These are phyloP conservation scores for Tapera naevia DNA, from an alignment of 2,797 vertebrate species.

Conservation along the genomic window DNA sequence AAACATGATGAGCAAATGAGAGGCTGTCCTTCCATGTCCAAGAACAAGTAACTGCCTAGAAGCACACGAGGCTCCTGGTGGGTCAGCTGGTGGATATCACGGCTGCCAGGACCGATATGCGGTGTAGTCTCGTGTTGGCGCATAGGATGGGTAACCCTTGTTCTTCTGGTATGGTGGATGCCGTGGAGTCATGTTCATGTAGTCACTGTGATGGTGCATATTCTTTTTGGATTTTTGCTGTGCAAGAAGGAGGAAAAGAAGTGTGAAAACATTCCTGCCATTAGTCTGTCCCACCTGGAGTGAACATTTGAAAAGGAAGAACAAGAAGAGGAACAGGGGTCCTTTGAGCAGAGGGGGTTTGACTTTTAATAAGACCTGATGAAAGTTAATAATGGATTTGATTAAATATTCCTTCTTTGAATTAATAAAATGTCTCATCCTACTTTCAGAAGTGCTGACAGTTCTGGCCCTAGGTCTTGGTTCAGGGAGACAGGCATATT, in stretches of 20 bases:
- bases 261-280: not conserved
- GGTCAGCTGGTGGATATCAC: constrained; percentile 31
- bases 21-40: constrained; percentile 29
- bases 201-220: constrained; percentile 75
- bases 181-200: constrained; percentile 81
- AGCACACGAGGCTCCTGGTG: not conserved
- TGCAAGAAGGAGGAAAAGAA: not conserved
- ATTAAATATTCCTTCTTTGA: not conserved
- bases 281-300: not conserved
- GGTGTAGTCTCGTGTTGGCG: constrained; percentile 68
- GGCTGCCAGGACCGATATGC: constrained; percentile 77
- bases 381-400: not conserved
- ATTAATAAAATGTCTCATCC: not conserved
- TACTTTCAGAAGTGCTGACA: not conserved
- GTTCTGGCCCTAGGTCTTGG: not conserved
- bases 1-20: not conserved
- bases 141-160: constrained; percentile 72
- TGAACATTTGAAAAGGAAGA: not conserved
- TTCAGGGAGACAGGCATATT: not conserved
- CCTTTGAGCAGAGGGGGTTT: not conserved
- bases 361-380: not conserved
- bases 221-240: constrained; percentile 73
- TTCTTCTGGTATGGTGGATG: constrained; percentile 67
- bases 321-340: not conserved
- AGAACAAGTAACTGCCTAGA: constrained; percentile 12